Conservation (phyloP, 2,113 vertebrate species). For the Cranoglanis bouderius region DNA sequence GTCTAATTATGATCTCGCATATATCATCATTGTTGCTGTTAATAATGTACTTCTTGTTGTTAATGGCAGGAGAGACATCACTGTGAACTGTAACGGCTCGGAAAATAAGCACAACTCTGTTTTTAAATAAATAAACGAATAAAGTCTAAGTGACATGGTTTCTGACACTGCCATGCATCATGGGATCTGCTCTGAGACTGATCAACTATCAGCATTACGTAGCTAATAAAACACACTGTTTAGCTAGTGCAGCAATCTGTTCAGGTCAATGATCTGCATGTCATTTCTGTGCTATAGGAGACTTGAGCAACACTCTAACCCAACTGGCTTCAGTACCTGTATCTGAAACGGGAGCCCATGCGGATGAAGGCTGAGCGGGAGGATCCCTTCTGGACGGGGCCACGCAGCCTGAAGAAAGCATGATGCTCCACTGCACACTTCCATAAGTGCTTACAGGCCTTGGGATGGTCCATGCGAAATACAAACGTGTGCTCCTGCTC, state of each 20-base stretch:
- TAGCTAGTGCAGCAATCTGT: background rate
- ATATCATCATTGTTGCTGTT: background rate
- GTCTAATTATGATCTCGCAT: background rate
- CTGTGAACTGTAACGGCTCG: background rate
- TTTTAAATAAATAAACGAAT: background rate
- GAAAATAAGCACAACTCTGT: background rate
- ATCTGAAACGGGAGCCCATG: conserved; percentile 95
- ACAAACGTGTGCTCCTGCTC: conserved; percentile 99
- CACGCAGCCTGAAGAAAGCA: conserved; percentile 93
- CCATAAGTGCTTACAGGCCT: conserved; percentile 98
- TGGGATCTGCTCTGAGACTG: background rate
- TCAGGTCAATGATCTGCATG: background rate
- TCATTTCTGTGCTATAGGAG: background rate
- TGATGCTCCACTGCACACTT: conserved; percentile 98
- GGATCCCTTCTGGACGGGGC: conserved; percentile 88
- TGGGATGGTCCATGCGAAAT: conserved; percentile 95
- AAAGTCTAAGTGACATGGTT: background rate
- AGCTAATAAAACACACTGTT: background rate
- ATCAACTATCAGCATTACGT: background rate
- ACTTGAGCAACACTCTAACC: background rate
- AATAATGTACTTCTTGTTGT: background rate
- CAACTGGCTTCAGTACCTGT: conserved; percentile 76
- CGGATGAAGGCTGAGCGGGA: conserved; percentile 88
- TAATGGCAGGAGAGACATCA: background rate
- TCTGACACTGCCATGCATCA: background rate